Evolutionary conservation across 2,888 invertebrate species (phyloP).

Genomic region (Dryobota labecula): DNA sequence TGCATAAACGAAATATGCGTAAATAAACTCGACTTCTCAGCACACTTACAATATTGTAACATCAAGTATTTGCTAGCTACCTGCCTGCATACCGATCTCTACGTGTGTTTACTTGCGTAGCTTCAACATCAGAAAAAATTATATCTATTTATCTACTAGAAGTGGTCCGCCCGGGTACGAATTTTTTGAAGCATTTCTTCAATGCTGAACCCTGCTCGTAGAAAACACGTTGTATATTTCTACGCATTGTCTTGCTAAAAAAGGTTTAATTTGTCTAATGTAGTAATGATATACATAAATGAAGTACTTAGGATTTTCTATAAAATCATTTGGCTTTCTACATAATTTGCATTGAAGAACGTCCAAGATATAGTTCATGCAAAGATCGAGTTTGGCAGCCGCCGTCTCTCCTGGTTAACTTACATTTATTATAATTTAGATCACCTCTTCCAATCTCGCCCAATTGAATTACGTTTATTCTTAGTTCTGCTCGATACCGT

Average conservation of each 20-base stretch:
- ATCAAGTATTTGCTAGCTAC: not conserved
- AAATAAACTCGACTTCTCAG: not conserved
- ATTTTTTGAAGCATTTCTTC: not conserved
- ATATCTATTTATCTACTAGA: not conserved
- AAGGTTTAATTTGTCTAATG: not conserved
- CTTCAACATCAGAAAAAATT: not conserved
- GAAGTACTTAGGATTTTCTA: not conserved
- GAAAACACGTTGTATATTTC: too few relatives aligned
- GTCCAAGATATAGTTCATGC: not conserved
- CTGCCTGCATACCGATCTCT: not conserved
- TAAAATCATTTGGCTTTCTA: not conserved
- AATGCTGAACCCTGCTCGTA: not conserved
- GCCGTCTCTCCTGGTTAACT: not conserved
- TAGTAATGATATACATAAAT: too few relatives aligned
- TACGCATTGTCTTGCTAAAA: not conserved
- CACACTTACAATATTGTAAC: not conserved
- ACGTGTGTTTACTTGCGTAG: not conserved
- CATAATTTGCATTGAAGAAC: too few relatives aligned
- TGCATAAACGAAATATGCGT: not conserved
- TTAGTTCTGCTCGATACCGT: not conserved
- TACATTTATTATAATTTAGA: slow-evolving; percentile 20
- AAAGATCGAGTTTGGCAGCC: not conserved
- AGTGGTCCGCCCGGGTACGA: not conserved
- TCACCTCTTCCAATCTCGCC: slow-evolving; percentile 1
- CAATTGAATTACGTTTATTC: slow-evolving; percentile 1